Base-by-base conservation (phyloP, 1,140 invertebrate species). In the Penaeus chinensis region DNA sequence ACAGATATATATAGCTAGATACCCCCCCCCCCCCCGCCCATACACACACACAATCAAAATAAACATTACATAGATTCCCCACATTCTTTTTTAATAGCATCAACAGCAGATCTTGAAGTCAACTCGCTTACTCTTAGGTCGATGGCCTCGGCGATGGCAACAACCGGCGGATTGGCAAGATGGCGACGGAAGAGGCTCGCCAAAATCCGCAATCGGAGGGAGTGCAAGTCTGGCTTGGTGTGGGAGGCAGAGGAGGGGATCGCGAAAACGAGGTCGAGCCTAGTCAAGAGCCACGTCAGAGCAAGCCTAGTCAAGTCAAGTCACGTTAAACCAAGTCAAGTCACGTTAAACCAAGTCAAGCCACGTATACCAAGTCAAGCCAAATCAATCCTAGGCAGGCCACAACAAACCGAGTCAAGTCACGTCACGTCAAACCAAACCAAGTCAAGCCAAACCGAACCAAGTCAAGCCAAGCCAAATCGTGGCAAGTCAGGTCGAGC, bases 401-500 rank as follows among this genome's bases (percentile, higher is more conserved):
- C 74, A 77, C 3, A 27, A 8, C 74, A 77, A 47, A 18, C 18
- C 74, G 5, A 77, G 20, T 8, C 74, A 37, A 77, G n/a, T 22
- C 74, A 27, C n/a, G 20, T 22, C 76, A 27, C 54, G 37, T 19
- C 76, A 78, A 27, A 78, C 24, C 42, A 78, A 78, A 19, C 76
- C 27, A 78, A 42, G 0, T 10, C 76, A 27, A 78, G 37, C 20
- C 37, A 78, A 78, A 60, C 77, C 77, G 18, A 79, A 27, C n/a
- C 77, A 79, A 79, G 24, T 22, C 77, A 7, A 79, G 60, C 77
- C 77, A 22, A 61, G 18, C 61, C 77, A 61, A 61, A 61, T 11
- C 47, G 10, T n/a, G 60, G 8, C 77, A 60, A 79, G 60, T n/a
- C 77, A 24, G 42, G 24, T 22, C 77, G 18, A 62, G 20, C 18